A percentile compares a stretch with the other conserved stretches of the same genome.
Evolutionary conservation across 2,113 vertebrate genomes (phyloP).

Genomic region (Oryzias celebensis): DNA sequence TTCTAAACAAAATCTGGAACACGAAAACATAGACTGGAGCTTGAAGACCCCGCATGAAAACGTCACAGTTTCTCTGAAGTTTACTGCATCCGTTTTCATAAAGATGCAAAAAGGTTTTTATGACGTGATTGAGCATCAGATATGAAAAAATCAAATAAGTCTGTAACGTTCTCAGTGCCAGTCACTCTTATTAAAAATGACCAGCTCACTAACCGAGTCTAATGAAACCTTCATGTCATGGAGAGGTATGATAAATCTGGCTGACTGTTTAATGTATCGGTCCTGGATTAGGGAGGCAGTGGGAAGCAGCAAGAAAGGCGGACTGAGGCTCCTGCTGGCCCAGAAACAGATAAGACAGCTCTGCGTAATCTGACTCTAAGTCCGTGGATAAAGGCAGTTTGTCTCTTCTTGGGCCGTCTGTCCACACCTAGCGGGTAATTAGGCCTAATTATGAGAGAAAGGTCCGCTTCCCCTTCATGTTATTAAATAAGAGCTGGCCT

Average conservation of each 20-base stretch:
- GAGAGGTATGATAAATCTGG: constrained; percentile 69
- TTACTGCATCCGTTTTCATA: constrained; percentile 17
- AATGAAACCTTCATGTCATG: constrained; percentile 38
- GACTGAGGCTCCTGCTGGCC: constrained; percentile 89
- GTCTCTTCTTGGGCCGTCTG: constrained; percentile 97
- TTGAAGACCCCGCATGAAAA: constrained; percentile 1
- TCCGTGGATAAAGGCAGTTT: constrained; percentile 99
- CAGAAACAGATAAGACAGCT: constrained; percentile 95
- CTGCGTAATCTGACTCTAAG: constrained; percentile 99
- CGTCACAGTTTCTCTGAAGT: background rate
- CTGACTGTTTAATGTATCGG: constrained; percentile 80
- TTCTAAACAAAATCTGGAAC: background rate
- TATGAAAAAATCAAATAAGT: background rate
- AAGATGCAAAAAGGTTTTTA: constrained; percentile 14
- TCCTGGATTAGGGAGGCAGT: constrained; percentile 81
- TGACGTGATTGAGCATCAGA: constrained; percentile 25
- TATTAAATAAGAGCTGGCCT: constrained; percentile 99
- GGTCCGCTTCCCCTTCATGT: constrained; percentile 97
- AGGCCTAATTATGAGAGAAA: constrained; percentile 99
- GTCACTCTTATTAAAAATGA: constrained; percentile 20
- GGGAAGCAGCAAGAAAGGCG: constrained; percentile 86
- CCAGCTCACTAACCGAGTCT: constrained; percentile 15
- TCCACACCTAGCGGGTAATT: constrained; percentile 99
- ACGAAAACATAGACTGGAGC: background rate
- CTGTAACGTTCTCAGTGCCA: background rate